These are phyloP conservation scores for Ganaspis brasiliensis DNA, from an alignment of 2,888 invertebrate genomes.

Conservation along the genomic window DNA sequence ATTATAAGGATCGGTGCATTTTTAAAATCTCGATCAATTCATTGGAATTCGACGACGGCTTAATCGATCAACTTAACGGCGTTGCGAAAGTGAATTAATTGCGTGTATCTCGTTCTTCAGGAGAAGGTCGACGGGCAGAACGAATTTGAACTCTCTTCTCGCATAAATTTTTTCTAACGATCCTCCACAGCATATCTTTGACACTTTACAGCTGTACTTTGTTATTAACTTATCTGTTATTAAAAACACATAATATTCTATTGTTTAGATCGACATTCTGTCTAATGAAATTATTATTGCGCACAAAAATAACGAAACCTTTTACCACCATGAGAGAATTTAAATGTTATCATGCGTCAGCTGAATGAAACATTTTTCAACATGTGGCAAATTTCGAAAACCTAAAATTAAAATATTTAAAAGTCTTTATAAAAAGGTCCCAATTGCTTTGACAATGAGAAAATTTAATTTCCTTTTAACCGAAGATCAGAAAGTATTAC, in stretches of 20 bases:
- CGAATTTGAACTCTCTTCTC: conserved; percentile 23
- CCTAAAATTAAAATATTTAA: too few species aligned
- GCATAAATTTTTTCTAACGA: not conserved
- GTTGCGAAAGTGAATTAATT: conserved; percentile 69
- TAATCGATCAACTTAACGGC: conserved; percentile 59
- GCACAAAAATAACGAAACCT: not conserved
- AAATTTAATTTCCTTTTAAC: not conserved
- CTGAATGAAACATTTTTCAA: not conserved
- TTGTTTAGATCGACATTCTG: not conserved
- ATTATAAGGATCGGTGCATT: not conserved
- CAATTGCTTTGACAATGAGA: not conserved
- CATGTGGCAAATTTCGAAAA: too few species aligned
- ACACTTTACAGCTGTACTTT: not conserved
- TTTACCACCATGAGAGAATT: not conserved
- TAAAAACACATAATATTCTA: conserved; percentile 12
- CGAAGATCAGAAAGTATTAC: not conserved
- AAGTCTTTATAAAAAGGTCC: too few species aligned
- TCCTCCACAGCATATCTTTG: not conserved
- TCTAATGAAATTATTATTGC: not conserved
- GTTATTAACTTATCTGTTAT: not conserved
- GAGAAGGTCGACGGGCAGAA: conserved; percentile 58
- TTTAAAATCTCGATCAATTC: conserved; percentile 24
- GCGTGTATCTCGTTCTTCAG: conserved; percentile 53
- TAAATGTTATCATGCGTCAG: not conserved
- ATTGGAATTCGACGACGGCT: conserved; percentile 65